phyloP scores from a whole-genome alignment of 2,113 vertebrate species.

The Onychostruthus taczanowskii region DNA sequence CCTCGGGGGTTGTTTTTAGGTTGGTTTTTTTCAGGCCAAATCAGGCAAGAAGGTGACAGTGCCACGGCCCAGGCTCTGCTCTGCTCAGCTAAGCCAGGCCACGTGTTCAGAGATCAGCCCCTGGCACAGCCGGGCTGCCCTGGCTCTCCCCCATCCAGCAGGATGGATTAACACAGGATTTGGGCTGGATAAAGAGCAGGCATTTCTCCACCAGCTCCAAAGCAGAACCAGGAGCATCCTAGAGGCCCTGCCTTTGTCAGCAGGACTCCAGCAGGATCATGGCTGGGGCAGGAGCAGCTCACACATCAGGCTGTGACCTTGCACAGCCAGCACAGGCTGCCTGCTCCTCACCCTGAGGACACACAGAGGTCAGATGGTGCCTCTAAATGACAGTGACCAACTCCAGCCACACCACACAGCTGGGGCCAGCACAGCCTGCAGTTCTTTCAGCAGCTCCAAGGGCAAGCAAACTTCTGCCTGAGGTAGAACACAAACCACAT shows the following conservation, averaged over 20 bases:
- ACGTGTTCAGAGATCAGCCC: not conserved
- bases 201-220: not conserved
- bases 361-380: not conserved
- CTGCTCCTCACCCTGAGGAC: not conserved
- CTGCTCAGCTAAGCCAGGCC: not conserved
- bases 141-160: not conserved
- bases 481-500: not conserved
- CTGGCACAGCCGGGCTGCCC: not conserved
- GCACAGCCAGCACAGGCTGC: not conserved
- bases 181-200: not conserved
- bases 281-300: not conserved
- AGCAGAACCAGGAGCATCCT: not conserved
- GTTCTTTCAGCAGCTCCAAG: not conserved
- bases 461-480: rapidly evolving
- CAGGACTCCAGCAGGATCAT: not conserved
- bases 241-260: rapidly evolving
- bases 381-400: not conserved
- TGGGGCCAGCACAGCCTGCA: not conserved
- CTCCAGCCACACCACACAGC: not conserved
- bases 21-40: not conserved
- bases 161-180: not conserved
- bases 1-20: not conserved
- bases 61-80: rapidly evolving
- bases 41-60: not conserved
- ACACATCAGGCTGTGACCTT: rapidly evolving